These are phyloP conservation scores for Drosophila nikananu DNA, from an alignment of 1,140 invertebrate genomes.

Conservation along the genomic window DNA sequence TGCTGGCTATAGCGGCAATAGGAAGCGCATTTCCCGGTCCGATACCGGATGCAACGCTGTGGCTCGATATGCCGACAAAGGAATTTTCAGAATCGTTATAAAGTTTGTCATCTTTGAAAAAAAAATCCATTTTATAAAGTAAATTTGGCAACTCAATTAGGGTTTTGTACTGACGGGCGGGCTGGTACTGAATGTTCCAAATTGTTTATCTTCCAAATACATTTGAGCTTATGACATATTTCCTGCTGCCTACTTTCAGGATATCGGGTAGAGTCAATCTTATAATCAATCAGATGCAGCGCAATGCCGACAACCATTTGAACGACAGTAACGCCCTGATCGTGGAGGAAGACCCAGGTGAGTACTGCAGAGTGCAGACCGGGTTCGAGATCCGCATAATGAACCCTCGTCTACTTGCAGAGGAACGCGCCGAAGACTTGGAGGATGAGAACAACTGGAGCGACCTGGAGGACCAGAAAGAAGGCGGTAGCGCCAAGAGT, in stretches of 20 bases:
- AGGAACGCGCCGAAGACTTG: slow-evolving; percentile 18
- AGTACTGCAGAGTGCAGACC: not conserved
- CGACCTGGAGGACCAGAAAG: slow-evolving; percentile 57
- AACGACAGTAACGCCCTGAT: slow-evolving; percentile 49
- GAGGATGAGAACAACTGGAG: slow-evolving; percentile 58
- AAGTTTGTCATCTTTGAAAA: not conserved
- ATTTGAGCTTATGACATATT: not conserved
- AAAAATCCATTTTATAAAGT: slow-evolving; percentile 13
- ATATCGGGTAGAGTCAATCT: slow-evolving; percentile 65
- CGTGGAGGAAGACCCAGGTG: slow-evolving; percentile 56
- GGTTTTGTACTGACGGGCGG: not conserved
- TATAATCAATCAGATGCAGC: slow-evolving; percentile 69
- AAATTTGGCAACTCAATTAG: slow-evolving; percentile 1
- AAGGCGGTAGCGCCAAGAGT: slow-evolving; percentile 18
- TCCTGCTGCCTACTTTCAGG: slow-evolving; percentile 31
- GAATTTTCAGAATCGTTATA: not conserved
- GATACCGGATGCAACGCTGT: not conserved
- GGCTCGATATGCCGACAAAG: not conserved
- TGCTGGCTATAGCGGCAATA: slow-evolving; percentile 1
- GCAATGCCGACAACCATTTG: slow-evolving; percentile 54
- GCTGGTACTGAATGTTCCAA: not conserved
- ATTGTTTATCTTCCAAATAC: slow-evolving; percentile 4
- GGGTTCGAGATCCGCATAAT: not conserved
- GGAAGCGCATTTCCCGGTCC: slow-evolving; percentile 7
- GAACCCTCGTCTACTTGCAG: not conserved